Evolutionary conservation across 2,888 invertebrate genomes (phyloP), one percentile per base, ranked within the genome.

Genomic region (Eumerus sabulonum): DNA sequence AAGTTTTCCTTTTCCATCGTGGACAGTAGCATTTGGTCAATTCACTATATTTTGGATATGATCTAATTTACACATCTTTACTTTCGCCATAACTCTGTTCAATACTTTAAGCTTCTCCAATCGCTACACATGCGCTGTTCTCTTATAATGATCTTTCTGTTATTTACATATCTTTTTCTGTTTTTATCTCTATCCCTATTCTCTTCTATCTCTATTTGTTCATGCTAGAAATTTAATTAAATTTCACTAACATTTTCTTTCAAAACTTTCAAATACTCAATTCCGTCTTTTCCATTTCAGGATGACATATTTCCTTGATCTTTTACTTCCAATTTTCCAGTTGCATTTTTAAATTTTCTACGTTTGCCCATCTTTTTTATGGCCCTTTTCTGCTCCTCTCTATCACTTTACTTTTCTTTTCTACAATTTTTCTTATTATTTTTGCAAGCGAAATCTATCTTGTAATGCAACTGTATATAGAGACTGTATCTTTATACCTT

Each of bases 401-500:
- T 36, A 11, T 36, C 36, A 36, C 36, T 36, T 36, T 36, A 9
- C 11, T 36, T 36, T 36, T 27, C 35, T 5, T 19, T 1, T 59
- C 47, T n/a, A 18, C 35, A 19, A 27, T 50, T 53, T 50, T 53
- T 19, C 12, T 47, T 60, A 42, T 17, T 54, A n/a, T 16, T 14
- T 51, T 64, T 53, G 27, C 16, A 36, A 40, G 17, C 16, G 18
- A 13, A 17, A 44, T 53, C 18, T 53, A n/a, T n/a, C n/a, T 27
- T 51, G 45, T 18, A 44, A 53, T 9, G 54, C n/a, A 42, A n/a
- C 14, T 14, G 44, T 48, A 64, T 35, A 19, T 59, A 60, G 27
- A 60, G 60, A 70, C 53, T 70, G 60, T 70, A 38, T 44, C 57
- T 67, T 42, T 48, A 35, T 53, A 35, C 42, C 13, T 36, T 50